Conservation (phyloP, 2,888 invertebrate genomes). For the Anorthoa munda region DNA sequence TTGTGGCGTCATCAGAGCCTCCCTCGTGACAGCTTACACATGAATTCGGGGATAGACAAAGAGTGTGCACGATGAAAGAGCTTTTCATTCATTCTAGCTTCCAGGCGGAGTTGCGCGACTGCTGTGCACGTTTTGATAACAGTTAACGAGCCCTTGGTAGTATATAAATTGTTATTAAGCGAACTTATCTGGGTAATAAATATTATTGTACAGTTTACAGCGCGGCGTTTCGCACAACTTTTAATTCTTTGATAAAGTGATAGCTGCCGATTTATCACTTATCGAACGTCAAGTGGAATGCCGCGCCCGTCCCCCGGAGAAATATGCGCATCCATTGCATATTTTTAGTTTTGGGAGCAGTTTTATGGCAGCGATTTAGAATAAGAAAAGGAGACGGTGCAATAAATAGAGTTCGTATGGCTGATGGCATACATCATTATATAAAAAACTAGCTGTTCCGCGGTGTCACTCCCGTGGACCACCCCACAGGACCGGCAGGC, state of each 20-base stretch:
- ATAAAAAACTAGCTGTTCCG: conserved; percentile 26
- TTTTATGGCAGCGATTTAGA: conserved; percentile 40
- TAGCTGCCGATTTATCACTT: conserved; percentile 50
- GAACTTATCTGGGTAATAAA: conserved; percentile 59
- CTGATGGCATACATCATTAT: conserved; percentile 17
- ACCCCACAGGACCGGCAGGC: no score
- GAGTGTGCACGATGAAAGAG: conserved; percentile 82
- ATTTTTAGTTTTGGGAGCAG: conserved; percentile 37
- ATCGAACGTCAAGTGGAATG: conserved; percentile 20
- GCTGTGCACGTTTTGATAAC: conserved; percentile 79
- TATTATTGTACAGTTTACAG: conserved; percentile 59
- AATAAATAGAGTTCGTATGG: conserved; percentile 19
- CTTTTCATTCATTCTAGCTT: conserved; percentile 77
- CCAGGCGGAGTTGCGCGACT: conserved; percentile 71
- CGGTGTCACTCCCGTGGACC: no score
- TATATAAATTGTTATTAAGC: conserved; percentile 63
- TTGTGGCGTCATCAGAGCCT: conserved; percentile 78
- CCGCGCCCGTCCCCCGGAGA: conserved; percentile 16
- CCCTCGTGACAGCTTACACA: conserved; percentile 81
- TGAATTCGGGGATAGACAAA: conserved; percentile 85
- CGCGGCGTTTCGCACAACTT: conserved; percentile 32
- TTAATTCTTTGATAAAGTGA: conserved; percentile 45
- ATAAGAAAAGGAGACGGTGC: conserved; percentile 39
- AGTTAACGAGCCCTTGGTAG: conserved; percentile 74
- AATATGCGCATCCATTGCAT: conserved; percentile 52